These are phyloP conservation scores for Suillia variegata DNA, from an alignment of 2,888 invertebrate genomes.

Conservation along the genomic window DNA sequence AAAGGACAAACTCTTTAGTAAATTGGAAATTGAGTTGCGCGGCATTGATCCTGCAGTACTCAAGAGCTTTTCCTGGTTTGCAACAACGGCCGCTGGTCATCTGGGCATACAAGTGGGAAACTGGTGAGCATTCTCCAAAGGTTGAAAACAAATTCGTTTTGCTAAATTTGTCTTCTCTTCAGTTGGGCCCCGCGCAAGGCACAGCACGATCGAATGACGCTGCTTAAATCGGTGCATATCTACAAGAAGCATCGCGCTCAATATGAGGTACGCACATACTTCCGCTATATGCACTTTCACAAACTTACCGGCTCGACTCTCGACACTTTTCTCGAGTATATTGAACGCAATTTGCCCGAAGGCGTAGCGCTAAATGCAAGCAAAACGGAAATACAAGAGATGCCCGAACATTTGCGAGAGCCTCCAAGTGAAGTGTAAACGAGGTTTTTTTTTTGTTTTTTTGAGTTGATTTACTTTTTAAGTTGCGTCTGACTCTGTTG, in stretches of 20 bases:
- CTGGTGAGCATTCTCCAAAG: constrained; percentile 62
- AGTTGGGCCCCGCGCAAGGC: constrained; percentile 78
- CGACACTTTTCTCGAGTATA: constrained; percentile 93
- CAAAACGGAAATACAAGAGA: constrained; percentile 69
- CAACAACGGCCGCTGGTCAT: constrained; percentile 78
- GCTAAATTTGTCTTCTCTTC: constrained; percentile 51
- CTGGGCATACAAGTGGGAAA: constrained; percentile 78
- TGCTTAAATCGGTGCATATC: constrained; percentile 87
- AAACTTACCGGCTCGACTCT: constrained; percentile 93
- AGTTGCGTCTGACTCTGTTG: neutral
- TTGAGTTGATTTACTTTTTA: neutral
- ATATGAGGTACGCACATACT: constrained; percentile 94
- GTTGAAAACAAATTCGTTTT: constrained; percentile 23
- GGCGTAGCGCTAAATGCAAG: constrained; percentile 93
- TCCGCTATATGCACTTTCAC: constrained; percentile 79
- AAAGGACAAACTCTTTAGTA: constrained; percentile 78
- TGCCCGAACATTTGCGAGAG: constrained; percentile 66
- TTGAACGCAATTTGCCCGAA: constrained; percentile 95
- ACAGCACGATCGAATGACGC: constrained; percentile 75
- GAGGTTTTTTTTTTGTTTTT: neutral
- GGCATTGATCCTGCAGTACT: constrained; percentile 88
- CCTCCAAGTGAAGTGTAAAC: constrained; percentile 54
- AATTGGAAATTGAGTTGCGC: constrained; percentile 82
- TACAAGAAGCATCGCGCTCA: constrained; percentile 94
- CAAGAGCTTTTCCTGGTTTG: constrained; percentile 86